Evolutionary conservation across 2,888 invertebrate species (phyloP).

Genomic region (Bembecia ichneumoniformis): DNA sequence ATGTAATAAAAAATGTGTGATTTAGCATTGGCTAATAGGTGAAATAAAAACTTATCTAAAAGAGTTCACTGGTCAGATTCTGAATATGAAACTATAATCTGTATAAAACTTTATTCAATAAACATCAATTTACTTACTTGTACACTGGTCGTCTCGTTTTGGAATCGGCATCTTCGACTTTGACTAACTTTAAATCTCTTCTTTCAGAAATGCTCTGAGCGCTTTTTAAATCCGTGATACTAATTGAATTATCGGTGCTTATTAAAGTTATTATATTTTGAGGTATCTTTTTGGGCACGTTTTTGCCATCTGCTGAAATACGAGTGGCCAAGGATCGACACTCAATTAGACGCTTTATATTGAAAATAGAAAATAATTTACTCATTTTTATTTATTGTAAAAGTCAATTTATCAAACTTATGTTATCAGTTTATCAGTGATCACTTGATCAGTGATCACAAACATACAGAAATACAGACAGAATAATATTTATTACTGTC

Average conservation of each 20-base stretch:
- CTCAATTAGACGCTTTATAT: constrained; percentile 27
- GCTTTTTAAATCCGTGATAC: constrained; percentile 75
- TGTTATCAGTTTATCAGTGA: too few species aligned
- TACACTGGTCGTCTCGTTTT: constrained; percentile 80
- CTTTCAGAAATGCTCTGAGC: constrained; percentile 79
- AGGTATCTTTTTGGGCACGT: constrained; percentile 46
- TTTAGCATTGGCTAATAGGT: too few species aligned
- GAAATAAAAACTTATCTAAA: too few species aligned
- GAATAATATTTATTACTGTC: too few species aligned
- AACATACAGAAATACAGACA: too few species aligned
- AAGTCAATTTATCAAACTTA: neutral
- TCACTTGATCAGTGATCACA: too few species aligned
- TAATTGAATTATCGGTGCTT: constrained; percentile 68
- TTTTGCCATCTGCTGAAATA: constrained; percentile 53
- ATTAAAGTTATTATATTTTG: constrained; percentile 77
- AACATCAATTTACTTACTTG: constrained; percentile 48
- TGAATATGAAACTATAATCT: neutral
- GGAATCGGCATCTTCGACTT: constrained; percentile 76
- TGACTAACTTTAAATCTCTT: constrained; percentile 78
- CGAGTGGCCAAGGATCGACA: constrained; percentile 34
- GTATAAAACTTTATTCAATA: neutral
- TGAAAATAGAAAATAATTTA: constrained; percentile 31
- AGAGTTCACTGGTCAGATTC: too few species aligned
- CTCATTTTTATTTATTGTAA: neutral
- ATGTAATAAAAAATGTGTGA: too few species aligned